These are phyloP conservation scores for Smutsia temminckii DNA, from an alignment of 2,797 vertebrate genomes.

Conservation along the genomic window DNA sequence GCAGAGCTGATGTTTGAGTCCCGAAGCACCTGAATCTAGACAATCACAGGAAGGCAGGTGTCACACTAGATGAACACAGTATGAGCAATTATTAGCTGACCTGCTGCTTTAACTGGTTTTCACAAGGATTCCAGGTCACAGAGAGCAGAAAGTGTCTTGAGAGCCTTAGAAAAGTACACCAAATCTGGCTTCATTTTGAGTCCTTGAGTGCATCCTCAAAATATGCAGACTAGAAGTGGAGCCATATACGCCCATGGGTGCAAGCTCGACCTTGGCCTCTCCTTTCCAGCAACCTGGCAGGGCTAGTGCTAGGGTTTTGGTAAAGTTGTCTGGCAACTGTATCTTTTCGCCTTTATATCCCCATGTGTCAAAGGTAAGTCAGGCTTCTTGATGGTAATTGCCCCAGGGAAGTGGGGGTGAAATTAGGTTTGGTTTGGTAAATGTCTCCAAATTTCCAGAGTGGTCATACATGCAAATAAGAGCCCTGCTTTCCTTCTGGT, in stretches of 20 bases:
- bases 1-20: background rate
- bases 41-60: background rate
- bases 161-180: background rate
- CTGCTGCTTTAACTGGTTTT: background rate
- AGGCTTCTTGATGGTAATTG: background rate
- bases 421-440: background rate
- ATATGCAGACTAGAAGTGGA: background rate
- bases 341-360: background rate
- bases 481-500: background rate
- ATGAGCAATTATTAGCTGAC: background rate
- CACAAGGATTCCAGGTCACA: background rate
- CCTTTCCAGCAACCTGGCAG: background rate
- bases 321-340: background rate
- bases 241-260: accelerated
- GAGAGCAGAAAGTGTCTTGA: background rate
- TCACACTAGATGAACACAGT: background rate
- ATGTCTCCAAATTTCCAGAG: background rate
- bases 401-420: background rate
- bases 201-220: background rate
- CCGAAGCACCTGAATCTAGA: background rate
- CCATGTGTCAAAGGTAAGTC: background rate
- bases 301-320: background rate
- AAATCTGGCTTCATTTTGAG: background rate
- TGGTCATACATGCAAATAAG: background rate
- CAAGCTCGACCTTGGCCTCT: background rate